Conservation (phyloP, 2,888 invertebrate species). For the Incurvaria masculella region DNA sequence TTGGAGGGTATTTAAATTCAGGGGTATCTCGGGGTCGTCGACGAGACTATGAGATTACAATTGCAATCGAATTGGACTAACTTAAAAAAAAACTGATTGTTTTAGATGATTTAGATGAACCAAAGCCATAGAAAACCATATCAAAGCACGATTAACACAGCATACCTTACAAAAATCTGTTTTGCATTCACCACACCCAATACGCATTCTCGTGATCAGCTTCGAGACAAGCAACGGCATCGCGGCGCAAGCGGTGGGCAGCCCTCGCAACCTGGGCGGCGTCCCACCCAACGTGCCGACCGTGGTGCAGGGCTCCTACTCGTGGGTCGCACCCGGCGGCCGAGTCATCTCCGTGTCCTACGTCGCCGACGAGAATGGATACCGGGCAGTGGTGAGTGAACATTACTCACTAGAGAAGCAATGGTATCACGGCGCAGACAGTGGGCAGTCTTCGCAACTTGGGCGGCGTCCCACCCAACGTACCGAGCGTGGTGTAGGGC, state of each 20-base stretch:
- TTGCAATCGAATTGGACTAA: background rate
- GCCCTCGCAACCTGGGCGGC: constrained; percentile 31
- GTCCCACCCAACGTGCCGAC: constrained; percentile 15
- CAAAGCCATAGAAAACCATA: background rate
- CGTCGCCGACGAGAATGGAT: constrained; percentile 51
- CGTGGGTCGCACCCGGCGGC: constrained; percentile 53
- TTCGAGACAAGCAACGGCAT: too few species aligned
- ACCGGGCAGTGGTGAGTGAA: constrained; percentile 48
- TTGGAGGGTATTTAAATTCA: background rate
- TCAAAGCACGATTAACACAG: background rate
- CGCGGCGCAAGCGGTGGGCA: constrained; percentile 49
- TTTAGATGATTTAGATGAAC: background rate
- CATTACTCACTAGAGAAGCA: too few species aligned
- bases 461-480: constrained; percentile 37
- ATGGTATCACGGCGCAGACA: constrained; percentile 60
- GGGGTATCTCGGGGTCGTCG: too few species aligned
- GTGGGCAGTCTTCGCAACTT: constrained; percentile 53
- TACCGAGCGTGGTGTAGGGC: constrained; percentile 45
- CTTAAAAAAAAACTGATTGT: background rate
- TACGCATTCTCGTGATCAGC: constrained; percentile 8
- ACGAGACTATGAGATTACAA: too few species aligned
- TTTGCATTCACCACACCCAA: constrained; percentile 4
- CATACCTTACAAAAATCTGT: constrained; percentile 11
- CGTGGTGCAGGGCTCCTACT: constrained; percentile 38
- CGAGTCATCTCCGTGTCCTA: constrained; percentile 46